These are phyloP conservation scores for Crotophaga sulcirostris DNA, from an alignment of 2,113 vertebrate species.

Conservation along the genomic window DNA sequence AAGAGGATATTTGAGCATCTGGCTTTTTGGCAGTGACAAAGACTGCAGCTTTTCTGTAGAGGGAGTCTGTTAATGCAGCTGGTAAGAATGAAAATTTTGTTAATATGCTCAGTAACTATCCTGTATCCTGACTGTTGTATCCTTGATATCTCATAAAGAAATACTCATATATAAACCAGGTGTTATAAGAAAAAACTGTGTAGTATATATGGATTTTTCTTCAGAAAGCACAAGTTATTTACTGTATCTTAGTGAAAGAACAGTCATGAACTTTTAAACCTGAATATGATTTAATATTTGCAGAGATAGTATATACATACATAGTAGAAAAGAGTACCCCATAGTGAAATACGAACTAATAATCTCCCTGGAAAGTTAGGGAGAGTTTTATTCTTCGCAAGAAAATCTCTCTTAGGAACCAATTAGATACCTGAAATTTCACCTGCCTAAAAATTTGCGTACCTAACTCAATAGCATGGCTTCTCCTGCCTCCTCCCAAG, in stretches of 20 bases:
- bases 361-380: neutral
- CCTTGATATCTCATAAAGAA: neutral
- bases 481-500: neutral
- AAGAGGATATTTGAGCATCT: neutral
- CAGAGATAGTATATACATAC: neutral
- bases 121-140: neutral
- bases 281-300: conserved; percentile 11
- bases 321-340: neutral
- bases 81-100: neutral
- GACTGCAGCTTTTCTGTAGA: neutral
- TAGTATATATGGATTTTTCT: neutral
- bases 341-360: neutral
- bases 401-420: neutral
- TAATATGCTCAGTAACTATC: neutral
- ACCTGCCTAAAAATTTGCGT: neutral
- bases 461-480: neutral
- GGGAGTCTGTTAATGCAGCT: neutral
- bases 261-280: neutral
- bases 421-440: conserved; percentile 15
- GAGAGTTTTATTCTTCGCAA: neutral
- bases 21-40: neutral
- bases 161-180: neutral
- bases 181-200: neutral
- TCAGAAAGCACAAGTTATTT: neutral
- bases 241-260: neutral